phyloP scores from a whole-genome alignment of 2,797 vertebrate species.

The Emydoidea blandingii region DNA sequence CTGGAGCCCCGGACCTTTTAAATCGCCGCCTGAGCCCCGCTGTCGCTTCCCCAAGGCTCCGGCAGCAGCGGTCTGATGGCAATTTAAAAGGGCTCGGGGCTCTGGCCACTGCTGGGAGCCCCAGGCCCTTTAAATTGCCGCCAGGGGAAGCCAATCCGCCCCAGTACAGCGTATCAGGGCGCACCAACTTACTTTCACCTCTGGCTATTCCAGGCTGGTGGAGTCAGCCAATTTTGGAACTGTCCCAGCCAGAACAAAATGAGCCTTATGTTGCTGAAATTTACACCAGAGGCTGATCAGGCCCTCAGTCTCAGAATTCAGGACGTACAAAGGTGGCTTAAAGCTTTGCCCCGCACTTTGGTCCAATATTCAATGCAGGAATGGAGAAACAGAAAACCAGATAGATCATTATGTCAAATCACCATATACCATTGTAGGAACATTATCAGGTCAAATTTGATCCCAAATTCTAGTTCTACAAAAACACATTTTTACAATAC shows the following conservation, averaged over 20 bases:
- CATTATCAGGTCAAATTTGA: neutral
- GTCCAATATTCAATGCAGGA: neutral
- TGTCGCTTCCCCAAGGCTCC: too few species aligned
- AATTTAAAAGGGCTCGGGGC: too few species aligned
- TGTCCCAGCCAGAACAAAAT: neutral
- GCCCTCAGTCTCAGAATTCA: neutral
- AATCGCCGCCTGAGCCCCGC: too few species aligned
- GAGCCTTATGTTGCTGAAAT: neutral
- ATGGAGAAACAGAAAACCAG: neutral
- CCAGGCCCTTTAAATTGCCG: too few species aligned
- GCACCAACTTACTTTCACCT: too few species aligned
- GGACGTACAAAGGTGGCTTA: neutral
- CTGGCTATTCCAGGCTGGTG: neutral
- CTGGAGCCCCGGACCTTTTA: too few species aligned
- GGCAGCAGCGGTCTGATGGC: too few species aligned
- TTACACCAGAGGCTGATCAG: neutral
- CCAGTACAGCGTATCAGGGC: too few species aligned
- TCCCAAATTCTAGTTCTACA: neutral
- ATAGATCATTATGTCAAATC: neutral
- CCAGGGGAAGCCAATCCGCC: too few species aligned
- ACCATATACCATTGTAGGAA: neutral
- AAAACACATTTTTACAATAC: neutral
- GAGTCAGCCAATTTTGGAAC: neutral
- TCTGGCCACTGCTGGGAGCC: too few species aligned
- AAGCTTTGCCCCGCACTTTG: neutral